Evolutionary conservation across 64 coral and sea anemone species (phyloP), one percentile per base, ranked within the genome.

Genomic region (Pachyseris speciosa): DNA sequence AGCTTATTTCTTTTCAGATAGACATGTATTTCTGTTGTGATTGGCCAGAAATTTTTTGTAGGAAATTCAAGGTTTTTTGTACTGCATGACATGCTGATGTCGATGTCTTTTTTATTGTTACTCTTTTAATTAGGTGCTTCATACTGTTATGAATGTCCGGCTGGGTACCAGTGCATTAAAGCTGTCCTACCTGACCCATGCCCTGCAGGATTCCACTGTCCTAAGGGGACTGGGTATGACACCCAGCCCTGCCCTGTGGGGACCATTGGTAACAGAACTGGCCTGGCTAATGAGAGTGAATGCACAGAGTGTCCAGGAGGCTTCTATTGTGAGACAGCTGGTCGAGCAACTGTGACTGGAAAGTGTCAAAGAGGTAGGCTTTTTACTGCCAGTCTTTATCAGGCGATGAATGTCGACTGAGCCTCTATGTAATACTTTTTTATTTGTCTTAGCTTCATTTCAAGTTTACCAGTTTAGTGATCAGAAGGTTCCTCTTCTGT

Each of bases 161-260:
- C 86, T 67, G 97, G 97, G 34, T 93, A 92, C 66, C 90, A 95
- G 44, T 99, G 97, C 53, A 99, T 92, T 24, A 64, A 38, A 67
- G 90, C 73, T 15, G 44, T 92, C 63, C 47, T 89, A 31, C 93
- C 97, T 36, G 97, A 99, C 41, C 89, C 86, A 36, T 99, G 97
- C 67, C 97, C 97, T 39, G 72, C 90, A 45, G 97, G 97, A 12
- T 95, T 53, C 65, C 95, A 93, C 86, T 99, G 97, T 75, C 97
- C 94, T 9, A 60, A 65, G 27, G 90, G 86, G 13, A 92, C 94
- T 59, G 97, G 97, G 5, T 99, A 86, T 59, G 90, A 99, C 39
- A 83, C 58, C 9, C 64, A 85, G 40, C 96, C 96, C 7, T 99
- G 96, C 74, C 96, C 96, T 74, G 90, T 93, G 15, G 96, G 96